These are phyloP conservation scores for Paralichthys olivaceus DNA, from an alignment of 2,113 vertebrate species.

Conservation along the genomic window DNA sequence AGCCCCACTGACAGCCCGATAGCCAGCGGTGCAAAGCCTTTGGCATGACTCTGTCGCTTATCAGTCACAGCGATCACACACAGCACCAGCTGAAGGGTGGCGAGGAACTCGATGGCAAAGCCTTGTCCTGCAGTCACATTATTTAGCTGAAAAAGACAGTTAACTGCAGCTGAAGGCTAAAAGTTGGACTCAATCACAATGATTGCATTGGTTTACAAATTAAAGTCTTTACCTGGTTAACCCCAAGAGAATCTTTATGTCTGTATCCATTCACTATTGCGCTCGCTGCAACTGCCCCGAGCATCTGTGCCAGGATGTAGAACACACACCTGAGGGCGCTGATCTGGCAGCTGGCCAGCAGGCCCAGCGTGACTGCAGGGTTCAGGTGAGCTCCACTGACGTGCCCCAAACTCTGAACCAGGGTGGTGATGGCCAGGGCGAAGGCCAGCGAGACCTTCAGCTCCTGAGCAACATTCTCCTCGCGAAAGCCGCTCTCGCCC, in stretches of 20 bases:
- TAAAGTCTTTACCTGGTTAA: conserved; percentile 68
- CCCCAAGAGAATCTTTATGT: conserved; percentile 73
- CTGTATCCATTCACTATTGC: conserved; percentile 83
- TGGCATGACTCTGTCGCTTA: conserved; percentile 83
- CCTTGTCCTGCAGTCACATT: conserved; percentile 76
- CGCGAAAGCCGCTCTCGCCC: neutral
- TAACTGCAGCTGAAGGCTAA: neutral
- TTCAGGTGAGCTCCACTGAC: conserved; percentile 59
- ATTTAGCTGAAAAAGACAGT: conserved; percentile 29
- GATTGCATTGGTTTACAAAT: neutral
- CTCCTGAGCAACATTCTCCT: neutral
- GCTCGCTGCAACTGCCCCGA: conserved; percentile 85
- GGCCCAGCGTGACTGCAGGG: conserved; percentile 59
- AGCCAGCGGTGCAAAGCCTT: conserved; percentile 86
- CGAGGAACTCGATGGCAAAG: conserved; percentile 87
- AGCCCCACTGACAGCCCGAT: conserved; percentile 89
- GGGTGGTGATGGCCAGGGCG: neutral
- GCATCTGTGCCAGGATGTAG: conserved; percentile 78
- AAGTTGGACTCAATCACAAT: neutral
- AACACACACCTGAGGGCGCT: conserved; percentile 80
- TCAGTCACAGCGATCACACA: conserved; percentile 91
- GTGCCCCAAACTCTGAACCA: conserved; percentile 84
- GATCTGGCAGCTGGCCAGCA: conserved; percentile 82
- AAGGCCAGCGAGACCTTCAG: neutral
- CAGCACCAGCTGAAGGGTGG: conserved; percentile 90